Conservation (phyloP, 2,797 vertebrate genomes). For the Hypotaenidia philippensis region DNA sequence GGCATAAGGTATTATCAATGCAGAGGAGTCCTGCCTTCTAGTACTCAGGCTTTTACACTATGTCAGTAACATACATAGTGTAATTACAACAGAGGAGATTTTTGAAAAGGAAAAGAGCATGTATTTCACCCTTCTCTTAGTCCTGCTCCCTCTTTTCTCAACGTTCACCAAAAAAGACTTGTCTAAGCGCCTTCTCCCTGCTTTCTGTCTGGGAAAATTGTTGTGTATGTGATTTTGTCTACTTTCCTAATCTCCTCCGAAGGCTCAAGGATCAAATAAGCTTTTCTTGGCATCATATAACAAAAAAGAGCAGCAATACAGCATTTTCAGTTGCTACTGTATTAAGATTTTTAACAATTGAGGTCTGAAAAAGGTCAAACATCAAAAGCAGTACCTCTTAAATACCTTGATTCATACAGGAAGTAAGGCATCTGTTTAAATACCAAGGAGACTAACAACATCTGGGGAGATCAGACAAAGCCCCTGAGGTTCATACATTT, state of each 20-base stretch:
- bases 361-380: background rate
- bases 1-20: rapidly evolving
- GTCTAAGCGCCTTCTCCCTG: background rate
- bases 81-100: background rate
- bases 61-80: rapidly evolving
- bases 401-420: background rate
- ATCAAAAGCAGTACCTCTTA: background rate
- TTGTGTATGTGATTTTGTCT: background rate
- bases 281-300: background rate
- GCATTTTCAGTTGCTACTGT: background rate
- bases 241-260: background rate
- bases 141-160: background rate
- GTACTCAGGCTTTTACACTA: background rate
- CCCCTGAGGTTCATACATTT: background rate
- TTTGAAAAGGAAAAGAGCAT: background rate
- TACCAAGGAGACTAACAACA: background rate
- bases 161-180: background rate
- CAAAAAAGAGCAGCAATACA: background rate
- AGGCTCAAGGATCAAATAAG: background rate
- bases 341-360: background rate
- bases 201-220: background rate
- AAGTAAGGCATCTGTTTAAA: background rate
- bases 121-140: background rate
- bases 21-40: background rate
- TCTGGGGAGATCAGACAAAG: background rate